phyloP scores from a whole-genome alignment of 2,113 vertebrate genomes.

The Antennarius striatus region DNA sequence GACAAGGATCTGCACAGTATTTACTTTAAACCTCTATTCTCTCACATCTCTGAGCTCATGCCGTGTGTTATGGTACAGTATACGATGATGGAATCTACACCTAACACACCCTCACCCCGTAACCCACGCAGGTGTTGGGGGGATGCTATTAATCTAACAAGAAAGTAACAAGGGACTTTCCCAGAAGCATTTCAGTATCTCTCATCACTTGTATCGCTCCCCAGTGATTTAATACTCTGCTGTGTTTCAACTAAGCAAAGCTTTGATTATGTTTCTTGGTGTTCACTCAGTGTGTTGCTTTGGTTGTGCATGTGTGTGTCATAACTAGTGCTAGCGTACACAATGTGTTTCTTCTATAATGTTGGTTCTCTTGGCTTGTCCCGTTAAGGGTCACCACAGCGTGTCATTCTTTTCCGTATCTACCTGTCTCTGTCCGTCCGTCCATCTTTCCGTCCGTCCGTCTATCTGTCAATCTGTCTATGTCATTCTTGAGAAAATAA shows the following conservation, averaged over 20 bases:
- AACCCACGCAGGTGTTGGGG: conserved; percentile 15
- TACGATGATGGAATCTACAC: neutral
- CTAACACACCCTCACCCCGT: neutral
- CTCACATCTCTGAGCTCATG: neutral
- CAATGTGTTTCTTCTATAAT: neutral
- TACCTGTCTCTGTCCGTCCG: too few species aligned
- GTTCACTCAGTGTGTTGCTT: neutral
- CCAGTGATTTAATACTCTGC: conserved; percentile 18
- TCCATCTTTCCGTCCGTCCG: too few species aligned
- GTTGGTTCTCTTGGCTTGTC: too few species aligned
- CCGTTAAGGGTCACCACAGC: neutral
- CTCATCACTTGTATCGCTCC: conserved; percentile 16
- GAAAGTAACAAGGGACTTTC: conserved; percentile 22
- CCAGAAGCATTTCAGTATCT: conserved; percentile 29
- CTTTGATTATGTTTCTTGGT: neutral
- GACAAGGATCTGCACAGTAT: neutral
- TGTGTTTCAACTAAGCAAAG: conserved; percentile 15
- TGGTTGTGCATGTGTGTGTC: neutral
- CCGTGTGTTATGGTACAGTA: neutral
- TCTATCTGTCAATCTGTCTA: too few species aligned
- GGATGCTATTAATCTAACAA: conserved; percentile 27
- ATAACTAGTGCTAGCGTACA: neutral
- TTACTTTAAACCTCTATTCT: neutral
- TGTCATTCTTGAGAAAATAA: conserved; percentile 15
- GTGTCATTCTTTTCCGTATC: too few species aligned